Base-by-base conservation (phyloP, 2,888 invertebrate species). In the Epirrita christyi region DNA sequence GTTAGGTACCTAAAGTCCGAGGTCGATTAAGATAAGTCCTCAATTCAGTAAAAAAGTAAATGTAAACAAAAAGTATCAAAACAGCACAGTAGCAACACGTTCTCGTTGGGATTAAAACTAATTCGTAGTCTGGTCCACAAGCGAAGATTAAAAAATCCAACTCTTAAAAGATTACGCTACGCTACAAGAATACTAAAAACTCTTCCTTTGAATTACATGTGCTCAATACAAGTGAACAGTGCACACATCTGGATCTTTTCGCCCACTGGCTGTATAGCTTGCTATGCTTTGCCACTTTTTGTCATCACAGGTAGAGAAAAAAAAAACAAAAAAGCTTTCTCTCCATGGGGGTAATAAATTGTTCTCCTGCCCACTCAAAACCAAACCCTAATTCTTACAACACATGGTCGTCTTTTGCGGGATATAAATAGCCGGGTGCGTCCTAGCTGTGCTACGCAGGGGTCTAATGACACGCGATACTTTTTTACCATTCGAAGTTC, bases 401-500 rank as follows among this genome's bases (percentile, higher is more conserved):
- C 3, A 43, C 64, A 70, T 43, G 44, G 55, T 29, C 10, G 4
- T 28, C 37, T 56, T 14, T 56, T n/a, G 15, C 13, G 7, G 10
- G n/a, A 34, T 47, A 9, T 13, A 47, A 45, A 55, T 38, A 46
- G 28, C 27, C 54, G 36, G 56, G 48, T 29, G 55, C 45, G 66
- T 60, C 57, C 38, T 50, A 56, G 57, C 48, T 46, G 38, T 14
- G 36, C 64, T 57, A 76, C 76, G 81, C 83, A 81, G 84, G 87
- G 86, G 85, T 86, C 86, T 86, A 86, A 88, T 85, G 86, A 86
- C 84, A 85, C 83, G 80, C 78, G 83, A 80, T 76, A 76, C 72
- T 79, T 82, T 84, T 83, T 77, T 67, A 76, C 79, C 79, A 78
- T 74, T 75, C 55, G 64, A 76, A 55, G 72, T 80, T 76, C 74